These are phyloP conservation scores for Pluvianellus socialis DNA, from an alignment of 2,113 vertebrate genomes.

Conservation along the genomic window DNA sequence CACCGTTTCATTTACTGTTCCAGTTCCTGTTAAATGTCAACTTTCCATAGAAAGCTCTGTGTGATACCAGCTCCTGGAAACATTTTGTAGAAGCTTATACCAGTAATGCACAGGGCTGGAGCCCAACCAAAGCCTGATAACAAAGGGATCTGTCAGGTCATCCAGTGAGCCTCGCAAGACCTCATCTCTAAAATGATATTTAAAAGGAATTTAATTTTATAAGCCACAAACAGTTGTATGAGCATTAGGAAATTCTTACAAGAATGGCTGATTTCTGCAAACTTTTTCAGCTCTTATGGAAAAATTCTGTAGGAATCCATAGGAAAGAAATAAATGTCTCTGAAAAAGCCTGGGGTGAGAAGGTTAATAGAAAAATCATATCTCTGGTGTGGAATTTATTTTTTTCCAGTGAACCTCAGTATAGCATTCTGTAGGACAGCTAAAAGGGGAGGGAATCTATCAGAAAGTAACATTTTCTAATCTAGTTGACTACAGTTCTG, in stretches of 20 bases:
- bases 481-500: background rate
- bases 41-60: rapidly evolving
- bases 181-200: background rate
- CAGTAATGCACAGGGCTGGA: background rate
- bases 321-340: background rate
- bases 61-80: background rate
- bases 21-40: background rate
- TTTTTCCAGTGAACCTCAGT: background rate
- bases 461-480: slow-evolving; percentile 42
- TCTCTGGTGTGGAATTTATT: slow-evolving; percentile 6
- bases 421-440: background rate
- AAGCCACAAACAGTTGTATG: background rate
- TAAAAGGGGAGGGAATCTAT: background rate
- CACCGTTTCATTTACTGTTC: background rate
- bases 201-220: background rate
- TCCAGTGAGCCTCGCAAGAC: background rate
- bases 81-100: background rate
- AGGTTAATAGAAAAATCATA: slow-evolving; percentile 57
- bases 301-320: background rate
- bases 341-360: background rate
- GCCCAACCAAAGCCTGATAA: background rate
- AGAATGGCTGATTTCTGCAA: background rate
- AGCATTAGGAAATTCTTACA: background rate
- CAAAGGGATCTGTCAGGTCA: background rate
- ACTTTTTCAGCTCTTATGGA: background rate